Evolutionary conservation across 2,888 invertebrate genomes (phyloP).

Genomic region (Eupithecia exiguata): DNA sequence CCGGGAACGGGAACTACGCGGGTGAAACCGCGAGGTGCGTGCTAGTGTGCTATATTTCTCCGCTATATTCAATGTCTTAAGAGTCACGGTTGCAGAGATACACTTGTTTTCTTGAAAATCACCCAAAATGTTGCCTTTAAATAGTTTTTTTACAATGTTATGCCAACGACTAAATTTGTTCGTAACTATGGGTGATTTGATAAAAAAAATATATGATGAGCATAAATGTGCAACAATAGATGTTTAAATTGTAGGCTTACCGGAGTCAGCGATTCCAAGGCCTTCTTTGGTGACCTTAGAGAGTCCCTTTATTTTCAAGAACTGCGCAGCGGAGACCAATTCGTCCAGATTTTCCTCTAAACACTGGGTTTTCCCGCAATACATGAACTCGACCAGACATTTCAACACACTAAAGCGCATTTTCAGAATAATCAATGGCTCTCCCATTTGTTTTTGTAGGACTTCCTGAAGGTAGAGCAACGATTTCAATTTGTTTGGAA

Average conservation of each 20-base stretch:
- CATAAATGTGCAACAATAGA: not conserved
- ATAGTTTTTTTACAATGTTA: too few species aligned
- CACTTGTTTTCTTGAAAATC: too few species aligned
- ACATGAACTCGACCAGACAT: slow-evolving; percentile 90
- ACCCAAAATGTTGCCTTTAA: too few species aligned
- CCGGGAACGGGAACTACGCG: too few species aligned
- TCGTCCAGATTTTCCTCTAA: slow-evolving; percentile 87
- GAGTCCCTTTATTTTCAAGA: slow-evolving; percentile 86
- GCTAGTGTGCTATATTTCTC: too few species aligned
- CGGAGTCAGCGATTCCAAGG: slow-evolving; percentile 72
- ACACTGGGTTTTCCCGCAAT: slow-evolving; percentile 89
- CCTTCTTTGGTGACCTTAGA: slow-evolving; percentile 84
- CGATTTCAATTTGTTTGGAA: not conserved
- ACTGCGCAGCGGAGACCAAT: slow-evolving; percentile 87
- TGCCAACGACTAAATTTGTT: too few species aligned
- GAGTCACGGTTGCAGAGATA: too few species aligned
- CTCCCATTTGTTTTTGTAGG: slow-evolving; percentile 83
- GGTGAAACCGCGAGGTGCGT: too few species aligned
- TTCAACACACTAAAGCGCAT: slow-evolving; percentile 88
- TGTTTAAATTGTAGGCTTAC: slow-evolving; percentile 53
- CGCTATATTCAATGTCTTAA: too few species aligned
- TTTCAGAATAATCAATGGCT: slow-evolving; percentile 86
- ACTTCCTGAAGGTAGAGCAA: slow-evolving; percentile 73
- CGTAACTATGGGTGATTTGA: not conserved
- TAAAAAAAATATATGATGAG: not conserved